Evolutionary conservation across 2,113 vertebrate species (phyloP).

Genomic region (Trichomycterus rosablanca): DNA sequence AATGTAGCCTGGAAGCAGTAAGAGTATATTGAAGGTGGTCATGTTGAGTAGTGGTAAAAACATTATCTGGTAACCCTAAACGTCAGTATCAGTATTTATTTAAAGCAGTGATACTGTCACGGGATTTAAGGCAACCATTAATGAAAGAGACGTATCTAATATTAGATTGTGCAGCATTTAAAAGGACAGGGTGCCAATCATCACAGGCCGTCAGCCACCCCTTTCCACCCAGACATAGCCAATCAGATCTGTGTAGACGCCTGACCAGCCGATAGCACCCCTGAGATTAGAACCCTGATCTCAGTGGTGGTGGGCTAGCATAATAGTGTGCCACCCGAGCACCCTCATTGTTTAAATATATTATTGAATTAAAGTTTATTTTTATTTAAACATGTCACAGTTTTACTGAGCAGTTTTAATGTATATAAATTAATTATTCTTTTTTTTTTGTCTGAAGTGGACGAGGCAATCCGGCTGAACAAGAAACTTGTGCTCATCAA

Average conservation of each 20-base stretch:
- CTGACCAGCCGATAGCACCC: too few species aligned
- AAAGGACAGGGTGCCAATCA: too few species aligned
- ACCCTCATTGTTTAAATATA: not conserved
- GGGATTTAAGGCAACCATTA: slow-evolving; percentile 17
- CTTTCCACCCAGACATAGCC: too few species aligned
- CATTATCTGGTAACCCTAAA: slow-evolving; percentile 33
- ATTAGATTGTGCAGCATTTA: slow-evolving; percentile 27
- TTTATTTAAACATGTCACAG: not conserved
- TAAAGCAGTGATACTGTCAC: slow-evolving; percentile 16
- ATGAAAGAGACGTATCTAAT: slow-evolving; percentile 27
- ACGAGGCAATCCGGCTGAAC: slow-evolving; percentile 80
- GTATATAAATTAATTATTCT: too few species aligned
- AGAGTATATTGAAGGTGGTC: slow-evolving; percentile 20
- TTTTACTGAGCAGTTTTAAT: not conserved
- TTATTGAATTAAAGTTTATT: not conserved
- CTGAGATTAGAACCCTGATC: too few species aligned
- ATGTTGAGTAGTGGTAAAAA: slow-evolving; percentile 29
- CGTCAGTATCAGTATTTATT: slow-evolving; percentile 43
- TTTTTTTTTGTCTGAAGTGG: slow-evolving; percentile 64
- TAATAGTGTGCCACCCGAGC: slow-evolving; percentile 11
- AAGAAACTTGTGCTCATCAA: slow-evolving; percentile 74
- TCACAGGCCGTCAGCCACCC: too few species aligned
- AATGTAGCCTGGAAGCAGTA: too few species aligned
- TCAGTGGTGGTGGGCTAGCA: too few species aligned
- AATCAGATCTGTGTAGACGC: too few species aligned